Evolutionary conservation across 2,113 vertebrate species (phyloP).

Genomic region (Tupaia tana): DNA sequence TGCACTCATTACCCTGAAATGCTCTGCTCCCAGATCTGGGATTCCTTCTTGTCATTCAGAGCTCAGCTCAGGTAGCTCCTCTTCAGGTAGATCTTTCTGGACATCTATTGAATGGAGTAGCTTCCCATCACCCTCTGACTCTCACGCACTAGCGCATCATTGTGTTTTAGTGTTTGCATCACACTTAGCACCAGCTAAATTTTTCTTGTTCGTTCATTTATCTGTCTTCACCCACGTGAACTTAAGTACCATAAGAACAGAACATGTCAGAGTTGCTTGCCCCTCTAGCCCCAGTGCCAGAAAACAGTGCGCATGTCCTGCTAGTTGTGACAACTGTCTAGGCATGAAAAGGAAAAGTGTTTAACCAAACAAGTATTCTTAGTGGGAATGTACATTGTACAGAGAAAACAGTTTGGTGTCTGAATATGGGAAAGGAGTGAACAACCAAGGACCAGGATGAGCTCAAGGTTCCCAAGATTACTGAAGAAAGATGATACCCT

Average conservation of each 20-base stretch:
- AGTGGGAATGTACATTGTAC: neutral
- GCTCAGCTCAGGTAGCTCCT: neutral
- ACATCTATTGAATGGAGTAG: neutral
- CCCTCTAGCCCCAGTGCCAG: neutral
- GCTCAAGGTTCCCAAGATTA: neutral
- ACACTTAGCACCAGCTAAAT: neutral
- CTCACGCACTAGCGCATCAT: fast-evolving
- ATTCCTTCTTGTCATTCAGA: neutral
- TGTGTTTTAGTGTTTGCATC: neutral
- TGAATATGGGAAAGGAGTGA: neutral
- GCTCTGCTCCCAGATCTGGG: neutral
- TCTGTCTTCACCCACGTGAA: neutral
- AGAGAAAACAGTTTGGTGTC: neutral
- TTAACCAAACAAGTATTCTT: neutral
- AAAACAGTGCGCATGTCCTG: neutral
- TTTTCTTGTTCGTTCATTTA: neutral
- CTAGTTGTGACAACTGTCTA: neutral
- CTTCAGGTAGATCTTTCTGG: neutral
- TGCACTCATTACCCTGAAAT: neutral
- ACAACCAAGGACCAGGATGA: neutral
- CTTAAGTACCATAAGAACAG: neutral
- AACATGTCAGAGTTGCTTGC: neutral
- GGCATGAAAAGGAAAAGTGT: neutral
- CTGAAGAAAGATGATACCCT: neutral
- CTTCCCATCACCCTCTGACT: neutral